Evolutionary conservation across 2,113 vertebrate genomes (phyloP).

Genomic region (Oreochromis niloticus): DNA sequence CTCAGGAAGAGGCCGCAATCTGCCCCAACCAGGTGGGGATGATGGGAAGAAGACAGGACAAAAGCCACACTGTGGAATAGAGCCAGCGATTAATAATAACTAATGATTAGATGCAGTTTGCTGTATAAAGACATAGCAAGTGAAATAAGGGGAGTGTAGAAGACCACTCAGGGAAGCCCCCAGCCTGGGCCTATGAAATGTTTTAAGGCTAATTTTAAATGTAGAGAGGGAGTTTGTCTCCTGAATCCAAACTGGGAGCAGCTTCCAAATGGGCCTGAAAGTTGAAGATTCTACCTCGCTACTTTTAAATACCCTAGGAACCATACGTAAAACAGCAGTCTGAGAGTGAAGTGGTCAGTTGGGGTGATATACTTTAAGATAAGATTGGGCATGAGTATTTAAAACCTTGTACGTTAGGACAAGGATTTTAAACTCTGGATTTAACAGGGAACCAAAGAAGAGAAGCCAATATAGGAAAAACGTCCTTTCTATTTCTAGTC

Average conservation of each 20-base stretch:
- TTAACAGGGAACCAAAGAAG: not conserved
- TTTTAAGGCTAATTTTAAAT: not conserved
- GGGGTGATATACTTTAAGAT: not conserved
- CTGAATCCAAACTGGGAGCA: not conserved
- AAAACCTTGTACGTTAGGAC: too few species aligned
- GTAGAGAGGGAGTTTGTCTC: not conserved
- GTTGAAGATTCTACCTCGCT: not conserved
- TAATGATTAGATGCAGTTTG: not conserved
- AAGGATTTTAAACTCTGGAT: not conserved
- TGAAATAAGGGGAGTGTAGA: not conserved
- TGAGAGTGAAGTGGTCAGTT: not conserved
- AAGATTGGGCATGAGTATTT: not conserved
- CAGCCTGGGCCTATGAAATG: not conserved
- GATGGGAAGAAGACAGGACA: not conserved
- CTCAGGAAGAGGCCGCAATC: not conserved
- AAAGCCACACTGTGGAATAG: too few species aligned
- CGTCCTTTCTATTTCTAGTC: not conserved
- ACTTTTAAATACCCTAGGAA: not conserved
- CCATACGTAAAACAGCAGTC: not conserved
- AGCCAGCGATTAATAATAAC: not conserved
- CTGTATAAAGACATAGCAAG: not conserved
- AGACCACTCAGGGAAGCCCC: not conserved
- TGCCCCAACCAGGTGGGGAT: not conserved
- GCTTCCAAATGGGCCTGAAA: not conserved
- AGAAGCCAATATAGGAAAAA: too few species aligned